A percentile compares a stretch with the other conserved stretches of the same genome.
Conservation (phyloP, 2,888 invertebrate species). For the Lamproptera curius region DNA sequence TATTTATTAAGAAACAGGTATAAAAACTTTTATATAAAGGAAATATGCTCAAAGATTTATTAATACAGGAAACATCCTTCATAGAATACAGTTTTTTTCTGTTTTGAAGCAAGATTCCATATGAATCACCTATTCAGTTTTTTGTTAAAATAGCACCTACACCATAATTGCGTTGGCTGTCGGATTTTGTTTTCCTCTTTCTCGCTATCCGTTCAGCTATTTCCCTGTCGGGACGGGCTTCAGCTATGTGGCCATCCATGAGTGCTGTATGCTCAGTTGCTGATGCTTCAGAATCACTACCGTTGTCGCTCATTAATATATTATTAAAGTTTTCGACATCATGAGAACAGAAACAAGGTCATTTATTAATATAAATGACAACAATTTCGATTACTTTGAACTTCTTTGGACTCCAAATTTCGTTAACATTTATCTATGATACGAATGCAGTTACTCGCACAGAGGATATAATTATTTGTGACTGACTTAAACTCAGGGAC, state of each 20-base stretch:
- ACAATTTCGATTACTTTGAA: background rate
- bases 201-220: slow-evolving; percentile 72
- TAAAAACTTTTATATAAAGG: too few species aligned
- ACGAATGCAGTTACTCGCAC: background rate
- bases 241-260: slow-evolving; percentile 91
- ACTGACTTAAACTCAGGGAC: too few species aligned
- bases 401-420: background rate
- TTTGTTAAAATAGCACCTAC: too few species aligned
- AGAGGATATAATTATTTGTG: slow-evolving; percentile 13
- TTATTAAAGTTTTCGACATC: slow-evolving; percentile 26
- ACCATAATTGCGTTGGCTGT: slow-evolving; percentile 72
- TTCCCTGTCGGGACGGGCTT: slow-evolving; percentile 78
- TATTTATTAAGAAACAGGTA: too few species aligned
- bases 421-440: slow-evolving; percentile 9
- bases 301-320: slow-evolving; percentile 64
- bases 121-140: too few species aligned
- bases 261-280: slow-evolving; percentile 87
- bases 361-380: slow-evolving; percentile 6
- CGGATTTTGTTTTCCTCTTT: slow-evolving; percentile 75
- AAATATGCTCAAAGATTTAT: too few species aligned
- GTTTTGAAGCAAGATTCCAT: too few species aligned
- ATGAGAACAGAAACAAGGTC: slow-evolving; percentile 4
- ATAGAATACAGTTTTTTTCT: too few species aligned
- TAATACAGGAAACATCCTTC: too few species aligned
- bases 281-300: slow-evolving; percentile 74